Base-by-base conservation (phyloP, 2,113 vertebrate genomes). In the Corydoras sp. region DNA sequence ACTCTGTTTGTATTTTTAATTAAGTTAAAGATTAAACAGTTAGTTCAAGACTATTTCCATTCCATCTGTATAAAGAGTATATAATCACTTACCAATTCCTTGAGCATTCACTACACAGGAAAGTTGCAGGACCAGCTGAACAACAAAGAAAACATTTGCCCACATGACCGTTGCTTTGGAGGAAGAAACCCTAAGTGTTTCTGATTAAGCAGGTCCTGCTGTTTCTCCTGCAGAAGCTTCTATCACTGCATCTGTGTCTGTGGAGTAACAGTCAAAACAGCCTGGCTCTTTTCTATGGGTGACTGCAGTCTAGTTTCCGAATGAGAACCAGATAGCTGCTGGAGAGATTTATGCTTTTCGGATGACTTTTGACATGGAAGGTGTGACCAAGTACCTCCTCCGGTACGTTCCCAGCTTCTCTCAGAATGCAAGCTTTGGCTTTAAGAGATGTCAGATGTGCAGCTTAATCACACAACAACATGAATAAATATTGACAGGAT, bases 21-120 rank as follows among this genome's bases (percentile, higher is more conserved):
- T 24, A 24, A 24, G 18, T 24, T 24, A 24, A 24, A 24, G 18
- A 24, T 1, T 24, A 24, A 24, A 24, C 1, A 24, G 18, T 1
- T 24, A 24, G 18, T 24, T 24, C 18, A 24, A 24, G 18, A 24
- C 18, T 24, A 24, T 24, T 24, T 24, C 18, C 18, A 2, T 24
- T 24, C 18, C 18, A 24, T 24, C 18, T 24, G 18, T 24, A 24
- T 24, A 24, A 31, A 35, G 56, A 35, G 24, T 51, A 59, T 53
- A 76, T 62, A 54, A 65, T 32, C 35, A 85, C 93, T 94, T 89
- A 96, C 95, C 92, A 77, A 89, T 91, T 7, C 91, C 92, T 69
- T 87, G 81, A 54, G 89, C 81, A 75, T 84, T 87, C 50, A 87
- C 76, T 13, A 80, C 82, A 77, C 81, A 70, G 54, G 84, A 79